Conservation (phyloP, 2,797 vertebrate species). For the Eleutherodactylus coqui region DNA sequence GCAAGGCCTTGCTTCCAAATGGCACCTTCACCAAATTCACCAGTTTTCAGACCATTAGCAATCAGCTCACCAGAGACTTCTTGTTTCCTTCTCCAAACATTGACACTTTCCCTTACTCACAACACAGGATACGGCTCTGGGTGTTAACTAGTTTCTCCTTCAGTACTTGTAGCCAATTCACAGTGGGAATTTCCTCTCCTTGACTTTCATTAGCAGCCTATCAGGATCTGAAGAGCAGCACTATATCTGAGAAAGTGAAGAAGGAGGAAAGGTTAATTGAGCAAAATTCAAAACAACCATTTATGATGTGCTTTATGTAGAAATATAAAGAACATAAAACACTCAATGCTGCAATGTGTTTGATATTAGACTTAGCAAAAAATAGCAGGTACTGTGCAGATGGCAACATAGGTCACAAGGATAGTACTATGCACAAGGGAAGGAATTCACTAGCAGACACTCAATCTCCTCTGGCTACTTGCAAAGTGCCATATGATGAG, state of each 20-base stretch:
- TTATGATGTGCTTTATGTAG: neutral
- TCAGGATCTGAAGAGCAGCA: neutral
- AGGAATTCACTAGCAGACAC: neutral
- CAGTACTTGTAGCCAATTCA: neutral
- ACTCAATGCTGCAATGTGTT: neutral
- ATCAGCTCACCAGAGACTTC: neutral
- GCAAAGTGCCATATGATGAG: no score
- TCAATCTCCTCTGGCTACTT: neutral
- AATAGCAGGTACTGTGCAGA: no score
- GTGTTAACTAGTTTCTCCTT: constrained; percentile 29
- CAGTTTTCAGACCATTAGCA: neutral
- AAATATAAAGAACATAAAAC: neutral
- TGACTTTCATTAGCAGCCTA: constrained; percentile 9
- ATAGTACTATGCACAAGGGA: no score
- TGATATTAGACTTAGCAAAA: no score
- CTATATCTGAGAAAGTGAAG: constrained; percentile 25
- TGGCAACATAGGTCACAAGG: no score
- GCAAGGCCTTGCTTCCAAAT: neutral
- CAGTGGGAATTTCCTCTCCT: constrained; percentile 1
- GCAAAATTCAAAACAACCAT: neutral
- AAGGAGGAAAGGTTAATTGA: neutral
- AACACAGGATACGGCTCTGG: constrained; percentile 33
- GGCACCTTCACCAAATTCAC: neutral
- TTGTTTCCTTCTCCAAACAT: constrained; percentile 7
- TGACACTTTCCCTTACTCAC: neutral